Percentiles rank a stretch among this genome's conserved stretches.
These are phyloP conservation scores for Rhinichthys osculus DNA, from an alignment of 2,797 vertebrate genomes.

Conservation along the genomic window DNA sequence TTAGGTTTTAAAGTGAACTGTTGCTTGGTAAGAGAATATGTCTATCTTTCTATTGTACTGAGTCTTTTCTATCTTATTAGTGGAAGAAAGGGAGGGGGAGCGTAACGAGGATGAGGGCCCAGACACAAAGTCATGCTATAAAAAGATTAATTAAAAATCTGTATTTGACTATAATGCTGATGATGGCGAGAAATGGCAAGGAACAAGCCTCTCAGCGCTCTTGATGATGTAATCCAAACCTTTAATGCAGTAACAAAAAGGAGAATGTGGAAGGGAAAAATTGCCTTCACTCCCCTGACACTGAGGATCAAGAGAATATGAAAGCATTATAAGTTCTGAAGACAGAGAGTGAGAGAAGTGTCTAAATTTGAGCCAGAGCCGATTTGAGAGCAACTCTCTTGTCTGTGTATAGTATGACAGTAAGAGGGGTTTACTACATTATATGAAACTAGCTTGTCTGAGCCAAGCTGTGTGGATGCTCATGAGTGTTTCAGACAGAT, in stretches of 20 bases:
- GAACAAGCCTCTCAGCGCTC: conserved; percentile 4
- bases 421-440: conserved; percentile 24
- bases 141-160: conserved; percentile 79
- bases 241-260: conserved; percentile 62
- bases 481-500: conserved; percentile 31
- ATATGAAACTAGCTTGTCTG: conserved; percentile 37
- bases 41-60: conserved; percentile 49
- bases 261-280: conserved; percentile 10
- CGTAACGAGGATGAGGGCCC: conserved; percentile 40
- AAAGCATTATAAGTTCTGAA: conserved; percentile 13
- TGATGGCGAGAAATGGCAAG: conserved; percentile 49
- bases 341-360: not conserved
- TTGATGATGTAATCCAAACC: conserved; percentile 70
- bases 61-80: conserved; percentile 30
- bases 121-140: conserved; percentile 66
- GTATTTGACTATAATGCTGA: conserved; percentile 61
- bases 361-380: conserved; percentile 26
- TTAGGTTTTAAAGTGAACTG: conserved; percentile 12
- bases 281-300: conserved; percentile 51
- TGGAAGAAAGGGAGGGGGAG: conserved; percentile 30
- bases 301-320: conserved; percentile 39
- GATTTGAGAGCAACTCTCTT: conserved; percentile 8
- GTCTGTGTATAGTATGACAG: conserved; percentile 36
- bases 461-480: conserved; percentile 29
- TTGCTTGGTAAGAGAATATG: conserved; percentile 19